Percentiles rank a stretch among this genome's conserved stretches.
phyloP scores from a whole-genome alignment of 2,113 vertebrate species.

The Pachypanchax playfairii region DNA sequence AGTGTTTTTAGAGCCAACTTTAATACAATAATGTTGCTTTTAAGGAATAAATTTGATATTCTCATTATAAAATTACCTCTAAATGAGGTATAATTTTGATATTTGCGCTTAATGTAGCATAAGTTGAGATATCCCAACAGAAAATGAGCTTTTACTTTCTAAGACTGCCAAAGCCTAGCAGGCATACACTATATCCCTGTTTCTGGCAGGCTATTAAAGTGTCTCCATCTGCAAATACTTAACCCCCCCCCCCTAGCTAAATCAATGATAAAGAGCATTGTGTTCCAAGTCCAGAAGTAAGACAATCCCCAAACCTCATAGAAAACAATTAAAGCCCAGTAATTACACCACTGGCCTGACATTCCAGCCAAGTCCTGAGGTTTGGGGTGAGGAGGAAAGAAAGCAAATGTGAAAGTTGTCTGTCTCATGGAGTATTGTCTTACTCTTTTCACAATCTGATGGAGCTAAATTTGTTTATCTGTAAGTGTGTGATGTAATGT shows the following conservation, averaged over 20 bases:
- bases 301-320: slow-evolving; percentile 68
- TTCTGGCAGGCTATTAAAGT: slow-evolving; percentile 66
- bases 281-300: slow-evolving; percentile 65
- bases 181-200: slow-evolving; percentile 67
- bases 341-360: slow-evolving; percentile 66
- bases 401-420: slow-evolving; percentile 47
- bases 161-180: slow-evolving; percentile 58
- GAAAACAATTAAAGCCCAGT: slow-evolving; percentile 72
- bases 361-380: slow-evolving; percentile 55
- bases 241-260: slow-evolving; percentile 53
- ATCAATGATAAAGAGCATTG: slow-evolving; percentile 71
- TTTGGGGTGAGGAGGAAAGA: slow-evolving; percentile 27
- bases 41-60: slow-evolving; percentile 49
- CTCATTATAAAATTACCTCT: slow-evolving; percentile 36
- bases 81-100: slow-evolving; percentile 56
- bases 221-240: slow-evolving; percentile 75
- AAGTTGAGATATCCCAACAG: slow-evolving; percentile 52
- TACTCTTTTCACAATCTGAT: slow-evolving; percentile 35
- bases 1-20: slow-evolving; percentile 21
- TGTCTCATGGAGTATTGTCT: slow-evolving; percentile 61
- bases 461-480: slow-evolving; percentile 49
- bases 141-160: slow-evolving; percentile 59
- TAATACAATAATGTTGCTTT: slow-evolving; percentile 46
- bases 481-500: slow-evolving; percentile 65
- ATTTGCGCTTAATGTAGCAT: slow-evolving; percentile 51